These are phyloP conservation scores for Distichodus sexfasciatus DNA, from an alignment of 2,797 vertebrate genomes.

Conservation along the genomic window DNA sequence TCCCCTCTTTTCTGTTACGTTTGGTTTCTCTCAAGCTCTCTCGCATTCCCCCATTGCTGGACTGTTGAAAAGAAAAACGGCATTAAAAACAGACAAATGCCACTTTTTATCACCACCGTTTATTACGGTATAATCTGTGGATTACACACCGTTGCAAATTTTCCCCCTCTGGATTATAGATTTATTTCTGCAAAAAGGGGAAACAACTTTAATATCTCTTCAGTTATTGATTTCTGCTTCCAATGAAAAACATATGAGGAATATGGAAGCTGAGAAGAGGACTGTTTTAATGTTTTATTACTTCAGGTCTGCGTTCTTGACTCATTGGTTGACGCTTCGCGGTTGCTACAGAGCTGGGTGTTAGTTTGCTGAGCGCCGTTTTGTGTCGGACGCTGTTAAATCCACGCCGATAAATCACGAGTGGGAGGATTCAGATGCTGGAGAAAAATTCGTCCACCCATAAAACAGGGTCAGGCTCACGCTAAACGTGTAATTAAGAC, in stretches of 20 bases:
- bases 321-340: too few relatives aligned
- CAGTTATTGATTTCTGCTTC: not conserved
- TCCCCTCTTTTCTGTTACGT: too few relatives aligned
- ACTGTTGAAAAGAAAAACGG: not conserved
- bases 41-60: not conserved
- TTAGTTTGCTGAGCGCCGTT: not conserved
- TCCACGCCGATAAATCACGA: conserved; percentile 50
- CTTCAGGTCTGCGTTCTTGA: too few relatives aligned
- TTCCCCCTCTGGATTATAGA: conserved; percentile 3
- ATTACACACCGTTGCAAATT: conserved; percentile 5
- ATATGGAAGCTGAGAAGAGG: too few relatives aligned
- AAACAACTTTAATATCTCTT: not conserved
- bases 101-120: not conserved
- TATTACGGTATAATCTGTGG: conserved; percentile 7
- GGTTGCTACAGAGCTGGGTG: too few relatives aligned
- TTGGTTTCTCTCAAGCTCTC: not conserved
- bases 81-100: not conserved
- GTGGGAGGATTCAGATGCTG: conserved; percentile 5
- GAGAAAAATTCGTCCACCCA: conserved; percentile 18
- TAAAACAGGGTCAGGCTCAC: conserved; percentile 42
- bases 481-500: too few relatives aligned
- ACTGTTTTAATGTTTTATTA: too few relatives aligned
- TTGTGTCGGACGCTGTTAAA: not conserved
- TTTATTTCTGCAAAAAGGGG: conserved; percentile 10
- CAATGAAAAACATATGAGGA: not conserved